Evolutionary conservation across 1,140 invertebrate species (phyloP).

Genomic region (Phortica variegata): DNA sequence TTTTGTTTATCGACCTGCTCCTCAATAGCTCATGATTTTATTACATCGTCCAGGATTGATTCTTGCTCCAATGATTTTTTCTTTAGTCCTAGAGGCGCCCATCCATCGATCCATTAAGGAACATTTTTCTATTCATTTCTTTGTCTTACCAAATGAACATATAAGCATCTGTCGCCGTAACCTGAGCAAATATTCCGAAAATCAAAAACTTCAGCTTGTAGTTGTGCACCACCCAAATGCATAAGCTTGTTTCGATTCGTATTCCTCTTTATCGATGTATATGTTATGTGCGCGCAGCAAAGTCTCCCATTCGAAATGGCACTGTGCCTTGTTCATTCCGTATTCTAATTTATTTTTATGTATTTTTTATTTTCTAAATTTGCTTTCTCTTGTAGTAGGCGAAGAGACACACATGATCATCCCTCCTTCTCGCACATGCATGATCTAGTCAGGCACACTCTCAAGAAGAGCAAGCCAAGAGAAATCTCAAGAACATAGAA

Average conservation of each 20-base stretch:
- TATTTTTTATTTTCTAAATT: too few species aligned
- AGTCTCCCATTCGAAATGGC: slow-evolving; percentile 1
- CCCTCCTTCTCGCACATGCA: too few species aligned
- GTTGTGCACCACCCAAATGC: slow-evolving; percentile 18
- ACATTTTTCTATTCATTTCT: slow-evolving; percentile 13
- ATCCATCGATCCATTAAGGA: slow-evolving; percentile 12
- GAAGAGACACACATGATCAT: too few species aligned
- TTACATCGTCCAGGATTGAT: slow-evolving; percentile 1
- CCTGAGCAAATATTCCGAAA: slow-evolving; percentile 8
- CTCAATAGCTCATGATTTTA: slow-evolving; percentile 9
- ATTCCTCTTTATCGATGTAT: background rate
- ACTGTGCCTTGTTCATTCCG: slow-evolving; percentile 2
- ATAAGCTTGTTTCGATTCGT: background rate
- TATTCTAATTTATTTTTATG: too few species aligned
- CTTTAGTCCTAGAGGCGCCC: slow-evolving; percentile 7
- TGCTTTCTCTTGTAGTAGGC: too few species aligned
- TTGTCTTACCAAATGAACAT: slow-evolving; percentile 12
- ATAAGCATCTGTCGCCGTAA: slow-evolving; percentile 13
- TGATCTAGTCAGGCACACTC: too few species aligned
- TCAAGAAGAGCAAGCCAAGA: too few species aligned
- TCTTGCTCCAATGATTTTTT: slow-evolving; percentile 8
- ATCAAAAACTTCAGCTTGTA: slow-evolving; percentile 15
- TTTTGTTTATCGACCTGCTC: slow-evolving; percentile 17
- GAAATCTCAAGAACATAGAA: too few species aligned
- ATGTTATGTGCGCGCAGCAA: slow-evolving; percentile 3